These are phyloP conservation scores for Hypocryptadius cinnamomeus DNA, from an alignment of 2,113 vertebrate species.

Conservation along the genomic window DNA sequence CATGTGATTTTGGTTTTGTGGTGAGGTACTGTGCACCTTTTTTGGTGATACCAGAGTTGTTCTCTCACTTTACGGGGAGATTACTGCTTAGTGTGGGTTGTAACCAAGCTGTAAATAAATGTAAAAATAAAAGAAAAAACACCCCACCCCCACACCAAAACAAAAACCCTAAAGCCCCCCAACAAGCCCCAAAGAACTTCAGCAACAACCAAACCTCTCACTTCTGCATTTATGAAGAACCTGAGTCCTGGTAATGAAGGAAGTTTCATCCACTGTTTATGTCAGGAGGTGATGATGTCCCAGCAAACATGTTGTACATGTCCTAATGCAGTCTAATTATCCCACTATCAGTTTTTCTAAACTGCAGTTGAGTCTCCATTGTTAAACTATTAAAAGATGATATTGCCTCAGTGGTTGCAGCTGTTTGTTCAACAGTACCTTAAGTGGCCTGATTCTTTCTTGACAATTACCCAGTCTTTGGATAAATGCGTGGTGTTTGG, in stretches of 20 bases:
- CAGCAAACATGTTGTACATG: not conserved
- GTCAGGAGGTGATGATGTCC: not conserved
- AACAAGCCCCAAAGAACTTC: not conserved
- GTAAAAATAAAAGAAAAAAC: not conserved
- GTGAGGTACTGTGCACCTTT: not conserved
- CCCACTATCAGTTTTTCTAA: not conserved
- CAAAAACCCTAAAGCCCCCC: not conserved
- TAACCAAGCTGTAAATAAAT: not conserved
- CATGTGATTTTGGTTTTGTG: not conserved
- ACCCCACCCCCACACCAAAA: fast-evolving
- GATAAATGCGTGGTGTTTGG: not conserved
- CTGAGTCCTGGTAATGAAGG: not conserved
- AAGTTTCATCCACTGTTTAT: not conserved
- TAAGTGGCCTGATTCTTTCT: not conserved
- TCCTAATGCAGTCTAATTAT: not conserved
- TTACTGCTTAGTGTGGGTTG: not conserved
- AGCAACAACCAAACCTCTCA: not conserved
- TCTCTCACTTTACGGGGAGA: not conserved
- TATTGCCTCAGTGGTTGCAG: not conserved
- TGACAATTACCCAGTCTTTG: not conserved
- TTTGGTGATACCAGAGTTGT: fast-evolving
- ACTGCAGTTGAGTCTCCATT: not conserved
- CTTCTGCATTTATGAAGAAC: not conserved
- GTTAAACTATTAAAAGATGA: not conserved
- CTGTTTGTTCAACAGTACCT: not conserved